A percentile compares a stretch with the other conserved stretches of the same genome.
Conservation (phyloP, 2,797 vertebrate genomes). For the Liasis olivaceus region DNA sequence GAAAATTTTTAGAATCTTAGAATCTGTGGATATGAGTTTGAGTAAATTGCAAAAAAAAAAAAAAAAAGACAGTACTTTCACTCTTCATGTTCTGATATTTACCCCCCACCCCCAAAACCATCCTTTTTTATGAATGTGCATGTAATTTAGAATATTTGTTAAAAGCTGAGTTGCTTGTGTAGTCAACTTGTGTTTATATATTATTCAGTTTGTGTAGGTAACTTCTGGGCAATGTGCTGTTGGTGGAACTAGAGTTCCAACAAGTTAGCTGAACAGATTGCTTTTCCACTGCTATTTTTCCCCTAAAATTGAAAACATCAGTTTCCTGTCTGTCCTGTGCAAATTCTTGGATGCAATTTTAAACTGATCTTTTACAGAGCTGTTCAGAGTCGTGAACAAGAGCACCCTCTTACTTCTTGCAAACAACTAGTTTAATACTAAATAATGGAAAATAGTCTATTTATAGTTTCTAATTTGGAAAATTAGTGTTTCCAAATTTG, state of each 20-base stretch:
- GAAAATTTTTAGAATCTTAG: neutral
- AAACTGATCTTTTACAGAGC: conserved; percentile 57
- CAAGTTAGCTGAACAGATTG: conserved; percentile 52
- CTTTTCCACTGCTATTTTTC: conserved; percentile 54
- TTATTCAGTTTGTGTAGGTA: neutral
- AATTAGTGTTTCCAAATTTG: conserved; percentile 62
- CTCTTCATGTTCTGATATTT: neutral
- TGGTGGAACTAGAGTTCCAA: conserved; percentile 22
- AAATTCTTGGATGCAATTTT: conserved; percentile 34
- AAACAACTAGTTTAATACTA: conserved; percentile 50
- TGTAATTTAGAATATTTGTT: neutral
- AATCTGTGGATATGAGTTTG: neutral
- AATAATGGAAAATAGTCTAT: conserved; percentile 52
- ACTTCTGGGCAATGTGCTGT: neutral
- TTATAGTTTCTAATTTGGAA: conserved; percentile 61
- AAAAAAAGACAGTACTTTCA: neutral
- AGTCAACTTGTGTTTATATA: neutral
- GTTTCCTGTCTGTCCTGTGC: conserved; percentile 63
- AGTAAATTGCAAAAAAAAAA: neutral
- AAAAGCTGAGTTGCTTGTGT: neutral
- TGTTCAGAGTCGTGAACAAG: conserved; percentile 49
- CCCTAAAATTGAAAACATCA: conserved; percentile 41
- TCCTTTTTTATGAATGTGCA: neutral
- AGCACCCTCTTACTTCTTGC: conserved; percentile 56
- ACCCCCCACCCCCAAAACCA: neutral